A percentile compares a stretch with the other conserved stretches of the same genome.
Conservation (phyloP, 1,140 invertebrate genomes). For the Neodiprion pinetum region DNA sequence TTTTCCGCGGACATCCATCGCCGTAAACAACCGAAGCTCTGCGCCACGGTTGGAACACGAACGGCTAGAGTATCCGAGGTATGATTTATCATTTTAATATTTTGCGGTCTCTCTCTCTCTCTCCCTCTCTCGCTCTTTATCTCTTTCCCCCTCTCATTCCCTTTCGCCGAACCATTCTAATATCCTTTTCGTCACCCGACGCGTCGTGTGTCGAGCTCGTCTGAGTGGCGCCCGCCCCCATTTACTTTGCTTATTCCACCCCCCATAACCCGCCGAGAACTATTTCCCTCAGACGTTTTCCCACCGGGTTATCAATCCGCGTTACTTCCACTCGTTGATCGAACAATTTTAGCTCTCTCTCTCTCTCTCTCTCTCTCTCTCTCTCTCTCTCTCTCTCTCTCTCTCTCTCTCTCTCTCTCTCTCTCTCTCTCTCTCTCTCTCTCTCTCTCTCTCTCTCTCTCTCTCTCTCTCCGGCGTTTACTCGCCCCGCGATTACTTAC, state of each 20-base stretch:
- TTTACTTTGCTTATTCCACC: background rate
- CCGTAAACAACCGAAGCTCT: background rate
- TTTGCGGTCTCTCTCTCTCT: background rate
- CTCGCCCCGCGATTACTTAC: background rate
- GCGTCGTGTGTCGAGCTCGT: background rate
- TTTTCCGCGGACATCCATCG: background rate
- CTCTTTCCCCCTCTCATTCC: background rate
- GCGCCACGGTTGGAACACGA: background rate
- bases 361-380: background rate
- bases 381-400: background rate
- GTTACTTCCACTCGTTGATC: slow-evolving; percentile 1
- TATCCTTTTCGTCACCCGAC: background rate
- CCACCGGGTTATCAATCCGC: background rate
- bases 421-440: background rate
- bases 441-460: background rate
- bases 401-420: background rate
- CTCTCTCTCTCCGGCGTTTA: background rate
- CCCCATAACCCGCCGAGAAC: background rate
- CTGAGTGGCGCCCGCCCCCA: background rate
- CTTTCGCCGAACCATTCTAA: background rate
- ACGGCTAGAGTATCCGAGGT: background rate
- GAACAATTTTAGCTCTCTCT: background rate
- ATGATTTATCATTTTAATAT: slow-evolving; percentile 6
- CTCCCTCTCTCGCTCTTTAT: background rate
- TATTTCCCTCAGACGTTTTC: background rate